These are phyloP conservation scores for Poeciliopsis turneri DNA, from an alignment of 2,797 vertebrate species.

Conservation along the genomic window DNA sequence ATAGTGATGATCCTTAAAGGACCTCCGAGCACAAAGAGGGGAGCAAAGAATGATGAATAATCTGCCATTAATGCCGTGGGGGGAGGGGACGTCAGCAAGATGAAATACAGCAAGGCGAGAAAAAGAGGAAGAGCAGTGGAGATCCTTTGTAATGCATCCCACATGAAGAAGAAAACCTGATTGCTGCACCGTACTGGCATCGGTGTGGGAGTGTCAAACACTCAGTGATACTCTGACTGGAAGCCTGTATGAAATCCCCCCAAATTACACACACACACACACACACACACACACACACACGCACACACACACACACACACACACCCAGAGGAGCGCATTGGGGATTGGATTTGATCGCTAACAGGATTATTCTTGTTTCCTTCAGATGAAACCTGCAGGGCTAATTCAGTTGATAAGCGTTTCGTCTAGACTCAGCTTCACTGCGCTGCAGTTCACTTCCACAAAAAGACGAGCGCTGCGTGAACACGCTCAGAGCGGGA, in stretches of 20 bases:
- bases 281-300: not conserved
- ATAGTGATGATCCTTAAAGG: constrained; percentile 44
- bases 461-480: not conserved
- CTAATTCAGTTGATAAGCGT: constrained; percentile 57
- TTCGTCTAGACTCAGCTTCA: constrained; percentile 55
- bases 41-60: constrained; percentile 22
- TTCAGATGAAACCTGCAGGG: constrained; percentile 46
- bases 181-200: constrained; percentile 23
- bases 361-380: constrained; percentile 58
- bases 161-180: constrained; percentile 30
- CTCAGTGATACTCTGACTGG: constrained; percentile 33
- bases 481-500: constrained; percentile 23
- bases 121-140: constrained; percentile 21
- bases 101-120: constrained; percentile 42
- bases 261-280: constrained; percentile 7
- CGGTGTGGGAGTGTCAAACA: constrained; percentile 39
- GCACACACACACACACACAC: not conserved
- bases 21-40: constrained; percentile 29
- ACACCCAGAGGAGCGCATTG: not conserved
- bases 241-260: constrained; percentile 6
- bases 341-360: constrained; percentile 38
- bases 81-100: constrained; percentile 38
- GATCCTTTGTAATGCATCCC: constrained; percentile 25
- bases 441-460: constrained; percentile 23
- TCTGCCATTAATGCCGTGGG: constrained; percentile 47